phyloP scores from a whole-genome alignment of 1,140 invertebrate species.

The Drosophila setifemur region DNA sequence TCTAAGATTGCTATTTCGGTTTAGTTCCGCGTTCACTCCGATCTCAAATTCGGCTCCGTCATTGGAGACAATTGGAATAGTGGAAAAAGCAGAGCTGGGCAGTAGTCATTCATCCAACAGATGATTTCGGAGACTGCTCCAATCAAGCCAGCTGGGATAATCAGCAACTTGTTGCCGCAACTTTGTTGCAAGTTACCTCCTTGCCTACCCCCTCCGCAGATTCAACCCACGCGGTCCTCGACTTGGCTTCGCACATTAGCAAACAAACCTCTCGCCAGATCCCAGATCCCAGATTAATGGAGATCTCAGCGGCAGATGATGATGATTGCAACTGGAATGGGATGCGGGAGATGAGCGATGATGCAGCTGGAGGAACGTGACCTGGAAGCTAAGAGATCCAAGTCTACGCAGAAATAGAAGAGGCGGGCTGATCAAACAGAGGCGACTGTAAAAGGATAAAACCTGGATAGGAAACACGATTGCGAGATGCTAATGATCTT shows the following conservation, averaged over 20 bases:
- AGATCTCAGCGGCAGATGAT: constrained; percentile 15
- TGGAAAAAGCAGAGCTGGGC: constrained; percentile 26
- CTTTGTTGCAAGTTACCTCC: constrained; percentile 47
- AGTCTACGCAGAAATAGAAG: constrained; percentile 41
- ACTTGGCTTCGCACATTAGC: constrained; percentile 58
- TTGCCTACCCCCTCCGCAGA: background rate
- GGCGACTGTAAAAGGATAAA: constrained; percentile 27
- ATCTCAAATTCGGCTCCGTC: constrained; percentile 57
- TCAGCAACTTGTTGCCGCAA: constrained; percentile 56
- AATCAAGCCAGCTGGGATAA: constrained; percentile 54
- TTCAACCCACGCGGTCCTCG: constrained; percentile 49
- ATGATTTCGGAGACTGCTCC: constrained; percentile 33
- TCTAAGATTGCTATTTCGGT: constrained; percentile 29
- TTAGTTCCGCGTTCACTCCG: constrained; percentile 5
- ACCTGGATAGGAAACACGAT: background rate
- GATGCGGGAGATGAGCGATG: constrained; percentile 50
- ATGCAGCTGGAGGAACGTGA: constrained; percentile 43
- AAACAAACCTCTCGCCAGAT: constrained; percentile 33
- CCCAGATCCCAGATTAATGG: constrained; percentile 2
- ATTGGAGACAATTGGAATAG: constrained; percentile 48
- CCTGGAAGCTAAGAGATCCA: background rate
- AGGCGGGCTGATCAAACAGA: constrained; percentile 41
- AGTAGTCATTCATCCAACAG: constrained; percentile 41
- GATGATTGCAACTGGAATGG: constrained; percentile 38
- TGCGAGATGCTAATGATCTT: background rate